A percentile compares a stretch with the other conserved stretches of the same genome.
phyloP scores from a whole-genome alignment of 2,797 vertebrate genomes.

The Oryzias sinensis region DNA sequence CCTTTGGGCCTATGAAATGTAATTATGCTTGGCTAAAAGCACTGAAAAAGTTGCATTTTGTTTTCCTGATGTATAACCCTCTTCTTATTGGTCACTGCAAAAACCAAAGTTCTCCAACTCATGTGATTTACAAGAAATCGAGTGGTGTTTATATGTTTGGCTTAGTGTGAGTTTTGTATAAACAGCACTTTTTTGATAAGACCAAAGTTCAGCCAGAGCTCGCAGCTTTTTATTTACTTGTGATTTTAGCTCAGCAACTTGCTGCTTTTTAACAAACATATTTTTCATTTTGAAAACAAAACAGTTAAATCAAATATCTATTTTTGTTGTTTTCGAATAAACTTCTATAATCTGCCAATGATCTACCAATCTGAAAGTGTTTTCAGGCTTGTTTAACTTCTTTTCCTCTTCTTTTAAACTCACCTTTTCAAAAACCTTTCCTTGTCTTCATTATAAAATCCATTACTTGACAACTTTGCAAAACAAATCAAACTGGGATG shows the following conservation, averaged over 20 bases:
- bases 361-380: too few species aligned
- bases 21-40: conserved; percentile 19
- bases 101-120: conserved; percentile 56
- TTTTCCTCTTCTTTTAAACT: too few species aligned
- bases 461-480: too few species aligned
- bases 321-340: too few species aligned
- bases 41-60: conserved; percentile 23
- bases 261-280: neutral
- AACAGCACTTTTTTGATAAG: neutral
- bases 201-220: neutral
- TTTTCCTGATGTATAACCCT: conserved; percentile 61
- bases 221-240: neutral
- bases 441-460: too few species aligned
- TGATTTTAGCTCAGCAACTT: neutral
- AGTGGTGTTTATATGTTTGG: neutral
- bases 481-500: too few species aligned
- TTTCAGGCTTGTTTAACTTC: too few species aligned
- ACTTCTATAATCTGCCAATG: too few species aligned
- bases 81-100: conserved; percentile 42
- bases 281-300: neutral
- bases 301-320: too few species aligned
- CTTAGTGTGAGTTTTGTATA: neutral
- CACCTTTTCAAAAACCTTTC: too few species aligned
- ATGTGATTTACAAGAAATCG: conserved; percentile 75
- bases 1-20: neutral